Evolutionary conservation across 2,888 invertebrate species (phyloP).

Genomic region (Frankliniella fusca): DNA sequence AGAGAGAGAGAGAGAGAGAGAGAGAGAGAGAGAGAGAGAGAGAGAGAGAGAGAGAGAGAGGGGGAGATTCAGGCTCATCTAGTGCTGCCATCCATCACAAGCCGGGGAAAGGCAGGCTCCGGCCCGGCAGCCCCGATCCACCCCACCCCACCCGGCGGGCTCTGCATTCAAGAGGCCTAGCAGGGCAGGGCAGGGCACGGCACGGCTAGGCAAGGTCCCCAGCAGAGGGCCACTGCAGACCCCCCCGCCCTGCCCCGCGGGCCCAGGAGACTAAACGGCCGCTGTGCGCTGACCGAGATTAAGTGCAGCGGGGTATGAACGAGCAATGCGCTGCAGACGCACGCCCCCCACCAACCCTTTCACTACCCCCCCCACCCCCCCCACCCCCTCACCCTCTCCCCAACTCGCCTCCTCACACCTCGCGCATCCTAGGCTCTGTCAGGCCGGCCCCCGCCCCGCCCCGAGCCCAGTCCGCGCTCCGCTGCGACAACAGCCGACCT

Average conservation of each 20-base stretch:
- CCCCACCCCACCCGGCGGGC: not conserved
- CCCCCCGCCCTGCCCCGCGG: not conserved
- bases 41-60: not conserved
- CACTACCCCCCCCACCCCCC: not conserved
- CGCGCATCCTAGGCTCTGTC: not conserved
- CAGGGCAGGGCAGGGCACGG: not conserved
- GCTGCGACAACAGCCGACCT: too few relatives aligned
- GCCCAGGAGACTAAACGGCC: not conserved
- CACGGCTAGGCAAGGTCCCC: not conserved
- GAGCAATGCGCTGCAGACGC: not conserved
- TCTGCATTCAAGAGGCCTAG: not conserved
- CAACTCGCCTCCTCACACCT: not conserved
- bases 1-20: not conserved
- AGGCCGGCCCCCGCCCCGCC: too few relatives aligned
- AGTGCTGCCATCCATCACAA: not conserved
- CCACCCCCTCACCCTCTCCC: not conserved
- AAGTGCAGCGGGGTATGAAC: not conserved
- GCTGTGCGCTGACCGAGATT: not conserved
- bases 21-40: slow-evolving; percentile 1
- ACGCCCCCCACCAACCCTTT: not conserved
- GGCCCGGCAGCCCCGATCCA: not conserved
- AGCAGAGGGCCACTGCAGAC: not conserved
- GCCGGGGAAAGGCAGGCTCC: not conserved
- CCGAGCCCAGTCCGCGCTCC: too few relatives aligned
- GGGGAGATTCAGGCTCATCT: not conserved